Evolutionary conservation across 2,113 vertebrate species (phyloP).

Genomic region (Myotis lucifugus): DNA sequence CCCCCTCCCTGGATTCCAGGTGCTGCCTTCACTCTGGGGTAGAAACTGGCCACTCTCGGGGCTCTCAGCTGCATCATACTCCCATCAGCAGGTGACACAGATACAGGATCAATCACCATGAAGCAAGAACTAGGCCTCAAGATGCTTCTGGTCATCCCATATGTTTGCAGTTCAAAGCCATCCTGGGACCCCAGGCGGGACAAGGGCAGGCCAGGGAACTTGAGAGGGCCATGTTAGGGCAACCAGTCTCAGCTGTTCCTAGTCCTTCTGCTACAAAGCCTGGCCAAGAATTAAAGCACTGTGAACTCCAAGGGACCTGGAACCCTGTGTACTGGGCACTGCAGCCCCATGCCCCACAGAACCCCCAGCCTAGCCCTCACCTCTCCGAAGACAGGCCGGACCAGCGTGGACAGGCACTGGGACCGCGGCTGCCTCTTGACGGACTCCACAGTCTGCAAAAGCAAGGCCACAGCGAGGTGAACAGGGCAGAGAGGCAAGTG

Average conservation of each 20-base stretch:
- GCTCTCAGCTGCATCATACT: not conserved
- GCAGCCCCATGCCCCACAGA: not conserved
- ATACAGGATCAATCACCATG: not conserved
- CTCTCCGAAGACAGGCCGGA: conserved; percentile 97
- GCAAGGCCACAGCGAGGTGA: fast-evolving
- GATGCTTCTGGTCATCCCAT: not conserved
- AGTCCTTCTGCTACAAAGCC: not conserved
- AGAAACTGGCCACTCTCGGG: not conserved
- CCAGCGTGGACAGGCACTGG: conserved; percentile 94
- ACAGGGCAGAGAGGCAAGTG: not conserved
- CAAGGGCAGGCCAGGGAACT: not conserved
- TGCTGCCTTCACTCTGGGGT: no score
- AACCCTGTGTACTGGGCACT: fast-evolving
- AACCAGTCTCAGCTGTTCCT: not conserved
- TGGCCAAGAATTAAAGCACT: fast-evolving
- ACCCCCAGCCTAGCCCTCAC: conserved; percentile 80
- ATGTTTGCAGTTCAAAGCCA: not conserved
- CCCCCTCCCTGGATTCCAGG: no score
- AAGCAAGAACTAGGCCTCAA: not conserved
- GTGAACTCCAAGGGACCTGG: not conserved
- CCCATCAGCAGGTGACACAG: not conserved
- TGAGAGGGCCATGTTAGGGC: fast-evolving
- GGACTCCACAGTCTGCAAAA: conserved; percentile 85
- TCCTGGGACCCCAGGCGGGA: not conserved
- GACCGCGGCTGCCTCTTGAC: conserved; percentile 96